Evolutionary conservation across 2,888 invertebrate genomes (phyloP), one percentile per base, ranked within the genome.

Genomic region (Lasioglossum figueresi): DNA sequence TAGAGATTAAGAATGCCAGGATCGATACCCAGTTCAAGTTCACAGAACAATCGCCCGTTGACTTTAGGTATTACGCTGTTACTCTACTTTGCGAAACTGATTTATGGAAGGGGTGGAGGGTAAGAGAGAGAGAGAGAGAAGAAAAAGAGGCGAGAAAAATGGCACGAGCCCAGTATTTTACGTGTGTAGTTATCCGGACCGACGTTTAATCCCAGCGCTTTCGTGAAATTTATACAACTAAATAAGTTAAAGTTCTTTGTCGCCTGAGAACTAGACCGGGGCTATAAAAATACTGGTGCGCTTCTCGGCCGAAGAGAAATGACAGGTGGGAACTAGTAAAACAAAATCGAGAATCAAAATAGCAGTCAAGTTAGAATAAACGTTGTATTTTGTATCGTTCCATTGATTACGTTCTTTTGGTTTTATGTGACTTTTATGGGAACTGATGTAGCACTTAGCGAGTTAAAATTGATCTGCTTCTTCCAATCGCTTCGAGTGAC

Each of bases 171-270:
- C 75, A 43, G 34, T 82, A 79, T 82, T 79, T 84, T 82, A 66
- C 79, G 78, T 71, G 75, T 72, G 78, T 27, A 82, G 82, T 82
- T 74, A 82, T 52, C 70, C 43, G 34, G 34, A 37, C 6, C 73
- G 83, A 83, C 83, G 40, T 83, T 83, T 83, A 81, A 83, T 81
- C 76, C 83, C 73, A 14, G 66, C 63, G 40, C 37, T 74, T 43
- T 70, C 68, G 27, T 14, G 66, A 45, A 77, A 74, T 81, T 83
- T 73, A 73, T 74, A 68, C 73, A 81, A 77, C 73, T 45, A 70
- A 83, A 81, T 59, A 68, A 81, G 40, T 45, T 45, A 23, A 70
- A 66, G 48, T n/a, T 59, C 45, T 52, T 77, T 68, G 59, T 48
- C 48, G 40, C 66, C 59, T 43, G 56, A 52, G 71, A 63, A 71